Conservation (phyloP, 2,888 invertebrate genomes). For the Cerastoderma edule region DNA sequence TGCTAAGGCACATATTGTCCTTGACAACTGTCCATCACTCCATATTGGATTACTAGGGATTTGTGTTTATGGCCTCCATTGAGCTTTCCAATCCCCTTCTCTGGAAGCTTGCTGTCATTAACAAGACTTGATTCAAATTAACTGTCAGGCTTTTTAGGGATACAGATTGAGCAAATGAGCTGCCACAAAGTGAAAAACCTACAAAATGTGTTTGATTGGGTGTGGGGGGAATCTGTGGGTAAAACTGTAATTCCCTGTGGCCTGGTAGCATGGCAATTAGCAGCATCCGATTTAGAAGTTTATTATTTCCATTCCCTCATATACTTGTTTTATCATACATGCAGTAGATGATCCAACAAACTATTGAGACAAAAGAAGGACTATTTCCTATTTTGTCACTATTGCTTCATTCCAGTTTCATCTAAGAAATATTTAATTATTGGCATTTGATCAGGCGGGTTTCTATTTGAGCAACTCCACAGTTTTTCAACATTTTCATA, state of each 20-base stretch:
- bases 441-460: too few relatives aligned
- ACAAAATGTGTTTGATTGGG: constrained; percentile 9
- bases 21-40: constrained; percentile 24
- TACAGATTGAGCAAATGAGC: constrained; percentile 22
- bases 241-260: constrained; percentile 22
- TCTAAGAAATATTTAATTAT: not conserved
- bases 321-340: not conserved
- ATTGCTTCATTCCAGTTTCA: not conserved
- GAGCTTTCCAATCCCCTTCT: constrained; percentile 7
- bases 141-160: constrained; percentile 20
- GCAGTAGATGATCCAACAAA: not conserved
- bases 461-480: too few relatives aligned
- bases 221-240: constrained; percentile 6
- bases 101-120: constrained; percentile 24
- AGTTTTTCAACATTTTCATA: too few relatives aligned
- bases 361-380: not conserved
- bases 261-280: constrained; percentile 24
- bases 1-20: constrained; percentile 24
- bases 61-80: constrained; percentile 18
- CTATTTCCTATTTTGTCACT: not conserved
- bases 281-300: too few relatives aligned
- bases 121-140: constrained; percentile 8
- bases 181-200: constrained; percentile 12
- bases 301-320: too few relatives aligned
- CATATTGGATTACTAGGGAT: constrained; percentile 25